Conservation (phyloP, 2,797 vertebrate genomes). For the Peromyscus aztecus region DNA sequence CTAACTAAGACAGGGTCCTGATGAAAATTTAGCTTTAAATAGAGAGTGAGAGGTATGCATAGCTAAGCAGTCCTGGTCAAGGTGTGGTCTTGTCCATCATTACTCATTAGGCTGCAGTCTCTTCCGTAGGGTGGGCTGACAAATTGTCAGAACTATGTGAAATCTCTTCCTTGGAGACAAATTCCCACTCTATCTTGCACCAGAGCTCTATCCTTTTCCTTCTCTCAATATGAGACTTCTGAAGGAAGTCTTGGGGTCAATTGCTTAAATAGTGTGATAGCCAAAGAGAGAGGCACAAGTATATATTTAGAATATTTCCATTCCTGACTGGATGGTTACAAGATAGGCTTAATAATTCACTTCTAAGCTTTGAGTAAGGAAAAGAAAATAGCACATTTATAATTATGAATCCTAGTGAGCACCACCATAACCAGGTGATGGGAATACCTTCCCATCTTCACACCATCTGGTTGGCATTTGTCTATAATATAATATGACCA, state of each 20-base stretch:
- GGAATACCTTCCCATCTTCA: background rate
- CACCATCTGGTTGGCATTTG: background rate
- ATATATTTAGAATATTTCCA: background rate
- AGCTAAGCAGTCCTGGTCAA: background rate
- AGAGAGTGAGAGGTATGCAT: background rate
- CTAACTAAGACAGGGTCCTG: background rate
- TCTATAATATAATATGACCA: background rate
- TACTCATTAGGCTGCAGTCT: background rate
- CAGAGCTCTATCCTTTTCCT: background rate
- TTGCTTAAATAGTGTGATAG: background rate
- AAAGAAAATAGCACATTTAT: background rate
- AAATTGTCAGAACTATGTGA: background rate
- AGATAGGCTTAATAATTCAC: background rate
- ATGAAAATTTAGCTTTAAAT: background rate
- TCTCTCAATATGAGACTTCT: background rate
- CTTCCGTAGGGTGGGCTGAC: background rate
- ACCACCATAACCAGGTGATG: background rate
- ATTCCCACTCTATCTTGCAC: background rate
- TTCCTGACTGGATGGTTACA: background rate
- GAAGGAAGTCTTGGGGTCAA: background rate
- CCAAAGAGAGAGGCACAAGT: background rate
- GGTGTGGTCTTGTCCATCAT: background rate
- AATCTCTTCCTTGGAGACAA: background rate
- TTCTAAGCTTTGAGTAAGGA: constrained; percentile 3
- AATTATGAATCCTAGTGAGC: background rate